phyloP scores from a whole-genome alignment of 2,113 vertebrate species.

The Myodes glareolus region DNA sequence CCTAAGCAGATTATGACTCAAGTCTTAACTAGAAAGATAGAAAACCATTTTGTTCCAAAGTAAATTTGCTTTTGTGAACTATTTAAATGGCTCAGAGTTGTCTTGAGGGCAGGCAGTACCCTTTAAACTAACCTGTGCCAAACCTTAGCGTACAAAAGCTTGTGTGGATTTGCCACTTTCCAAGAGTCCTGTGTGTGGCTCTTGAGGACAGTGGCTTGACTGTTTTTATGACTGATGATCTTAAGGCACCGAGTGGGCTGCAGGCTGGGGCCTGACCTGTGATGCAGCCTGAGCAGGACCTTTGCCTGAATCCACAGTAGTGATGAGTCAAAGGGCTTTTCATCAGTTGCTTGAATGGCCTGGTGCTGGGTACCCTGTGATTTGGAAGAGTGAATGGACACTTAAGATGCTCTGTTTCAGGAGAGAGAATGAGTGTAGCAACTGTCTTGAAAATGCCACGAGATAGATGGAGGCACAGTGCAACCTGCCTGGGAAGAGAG shows the following conservation, averaged over 20 bases:
- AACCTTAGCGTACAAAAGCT: background rate
- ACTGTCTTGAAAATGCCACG: background rate
- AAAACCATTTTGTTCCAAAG: conserved; percentile 46
- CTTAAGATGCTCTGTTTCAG: background rate
- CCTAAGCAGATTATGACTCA: background rate
- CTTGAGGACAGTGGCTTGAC: background rate
- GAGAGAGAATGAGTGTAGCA: background rate
- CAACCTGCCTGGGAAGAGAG: background rate
- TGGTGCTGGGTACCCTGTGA: background rate
- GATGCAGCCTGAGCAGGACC: background rate
- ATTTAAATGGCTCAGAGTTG: background rate
- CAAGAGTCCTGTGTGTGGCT: background rate
- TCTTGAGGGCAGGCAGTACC: conserved; percentile 15
- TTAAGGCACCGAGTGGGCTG: background rate
- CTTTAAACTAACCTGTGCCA: background rate
- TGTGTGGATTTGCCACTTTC: background rate
- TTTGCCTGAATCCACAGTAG: background rate
- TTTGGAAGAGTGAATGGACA: background rate
- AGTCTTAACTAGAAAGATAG: conserved; percentile 28
- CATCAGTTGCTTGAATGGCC: background rate
- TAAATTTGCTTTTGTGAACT: background rate
- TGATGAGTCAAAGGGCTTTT: conserved; percentile 3
- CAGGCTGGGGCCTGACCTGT: background rate
- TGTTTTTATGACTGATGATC: background rate
- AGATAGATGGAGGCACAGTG: background rate